Evolutionary conservation across 2,797 vertebrate species (phyloP).

Genomic region (Lagorchestes hirsutus): DNA sequence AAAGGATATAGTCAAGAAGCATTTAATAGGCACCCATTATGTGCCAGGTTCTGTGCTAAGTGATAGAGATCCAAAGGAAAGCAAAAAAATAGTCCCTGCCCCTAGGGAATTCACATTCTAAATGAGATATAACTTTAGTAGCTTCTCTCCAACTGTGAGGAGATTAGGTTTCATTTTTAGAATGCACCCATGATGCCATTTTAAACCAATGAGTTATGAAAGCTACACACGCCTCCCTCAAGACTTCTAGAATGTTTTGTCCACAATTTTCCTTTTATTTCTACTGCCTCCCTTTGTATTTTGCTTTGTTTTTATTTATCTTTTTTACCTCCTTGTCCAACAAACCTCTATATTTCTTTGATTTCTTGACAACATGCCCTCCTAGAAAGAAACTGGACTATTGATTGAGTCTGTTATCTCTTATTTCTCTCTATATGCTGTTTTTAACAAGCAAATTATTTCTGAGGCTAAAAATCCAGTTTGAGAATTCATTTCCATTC

Average conservation of each 20-base stretch:
- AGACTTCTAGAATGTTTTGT: constrained; percentile 53
- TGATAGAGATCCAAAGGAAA: background rate
- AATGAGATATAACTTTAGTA: constrained; percentile 1
- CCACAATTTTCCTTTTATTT: background rate
- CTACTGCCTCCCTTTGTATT: constrained; percentile 33
- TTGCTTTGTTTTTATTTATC: background rate
- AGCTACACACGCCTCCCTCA: constrained; percentile 19
- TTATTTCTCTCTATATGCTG: constrained; percentile 17
- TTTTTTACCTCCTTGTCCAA: constrained; percentile 22
- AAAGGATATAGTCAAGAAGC: background rate
- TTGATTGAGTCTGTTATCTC: background rate
- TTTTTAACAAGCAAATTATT: constrained; percentile 50
- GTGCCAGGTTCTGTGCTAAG: background rate
- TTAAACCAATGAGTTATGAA: constrained; percentile 46
- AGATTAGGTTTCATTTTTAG: constrained; percentile 54
- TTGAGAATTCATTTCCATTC: background rate
- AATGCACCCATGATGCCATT: constrained; percentile 14
- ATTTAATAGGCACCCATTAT: background rate
- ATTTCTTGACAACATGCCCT: constrained; percentile 45
- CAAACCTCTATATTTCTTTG: constrained; percentile 38
- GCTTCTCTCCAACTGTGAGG: constrained; percentile 46
- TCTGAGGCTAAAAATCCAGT: constrained; percentile 44
- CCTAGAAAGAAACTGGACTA: constrained; percentile 48
- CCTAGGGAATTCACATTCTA: background rate
- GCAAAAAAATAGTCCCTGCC: background rate